Percentiles rank a stretch among this genome's conserved stretches.
Conservation (phyloP, 2,797 vertebrate genomes). For the Scomberomorus guttatus region DNA sequence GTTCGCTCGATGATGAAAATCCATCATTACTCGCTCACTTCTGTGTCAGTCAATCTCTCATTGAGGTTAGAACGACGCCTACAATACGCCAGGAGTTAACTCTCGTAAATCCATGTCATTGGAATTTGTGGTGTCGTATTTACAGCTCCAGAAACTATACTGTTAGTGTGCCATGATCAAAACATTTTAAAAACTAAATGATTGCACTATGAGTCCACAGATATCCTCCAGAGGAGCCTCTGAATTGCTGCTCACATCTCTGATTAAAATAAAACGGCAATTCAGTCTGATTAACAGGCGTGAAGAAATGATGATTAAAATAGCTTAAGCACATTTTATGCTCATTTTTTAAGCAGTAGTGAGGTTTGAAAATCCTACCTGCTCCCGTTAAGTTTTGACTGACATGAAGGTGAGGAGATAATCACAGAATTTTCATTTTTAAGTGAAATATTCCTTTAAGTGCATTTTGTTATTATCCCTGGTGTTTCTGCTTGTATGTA, state of each 20-base stretch:
- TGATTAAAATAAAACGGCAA: not conserved
- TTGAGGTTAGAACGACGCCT: not conserved
- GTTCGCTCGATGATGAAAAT: conserved; percentile 53
- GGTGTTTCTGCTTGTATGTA: conserved; percentile 58
- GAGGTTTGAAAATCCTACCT: not conserved
- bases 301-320: not conserved
- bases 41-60: not conserved
- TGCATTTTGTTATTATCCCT: conserved; percentile 42
- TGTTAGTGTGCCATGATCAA: not conserved
- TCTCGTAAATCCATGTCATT: not conserved
- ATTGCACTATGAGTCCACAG: not conserved
- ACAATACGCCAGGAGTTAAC: not conserved
- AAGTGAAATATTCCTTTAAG: conserved; percentile 48
- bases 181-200: conserved; percentile 3
- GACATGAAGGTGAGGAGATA: conserved; percentile 9
- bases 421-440: conserved; percentile 17
- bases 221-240: not conserved
- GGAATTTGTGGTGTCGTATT: not conserved
- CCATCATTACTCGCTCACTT: conserved; percentile 27
- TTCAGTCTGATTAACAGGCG: not conserved
- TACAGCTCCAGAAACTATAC: not conserved
- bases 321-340: not conserved
- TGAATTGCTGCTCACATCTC: not conserved
- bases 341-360: not conserved
- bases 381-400: not conserved